Conservation (phyloP, 1,140 invertebrate species). For the Chironomus striatipennis region DNA sequence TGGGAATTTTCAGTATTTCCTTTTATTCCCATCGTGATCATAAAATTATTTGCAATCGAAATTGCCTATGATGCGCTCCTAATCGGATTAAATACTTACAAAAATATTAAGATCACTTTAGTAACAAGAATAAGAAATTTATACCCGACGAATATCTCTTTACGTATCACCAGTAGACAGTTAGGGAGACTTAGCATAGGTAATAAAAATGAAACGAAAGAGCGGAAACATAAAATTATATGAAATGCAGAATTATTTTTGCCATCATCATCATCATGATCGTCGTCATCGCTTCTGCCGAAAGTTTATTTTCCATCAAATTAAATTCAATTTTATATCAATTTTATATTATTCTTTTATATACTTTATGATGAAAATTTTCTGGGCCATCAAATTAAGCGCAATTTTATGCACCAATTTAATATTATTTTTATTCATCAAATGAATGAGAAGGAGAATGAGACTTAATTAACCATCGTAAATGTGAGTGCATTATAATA, state of each 20-base stretch:
- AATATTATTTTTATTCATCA: constrained; percentile 5
- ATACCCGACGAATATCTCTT: neutral
- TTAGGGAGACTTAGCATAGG: neutral
- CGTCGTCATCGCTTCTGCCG: neutral
- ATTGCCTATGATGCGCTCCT: neutral
- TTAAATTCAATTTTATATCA: constrained; percentile 12
- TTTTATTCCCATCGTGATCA: too few species aligned
- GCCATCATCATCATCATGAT: constrained; percentile 3
- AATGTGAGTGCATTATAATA: constrained; percentile 14
- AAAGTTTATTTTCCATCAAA: constrained; percentile 14
- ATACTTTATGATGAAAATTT: neutral
- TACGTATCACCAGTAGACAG: neutral
- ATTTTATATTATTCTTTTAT: constrained; percentile 3
- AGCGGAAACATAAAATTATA: constrained; percentile 14
- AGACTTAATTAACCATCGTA: constrained; percentile 13
- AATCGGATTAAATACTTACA: constrained; percentile 22
- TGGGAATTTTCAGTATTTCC: too few species aligned
- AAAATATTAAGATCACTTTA: neutral
- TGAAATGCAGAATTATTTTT: neutral
- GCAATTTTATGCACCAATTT: constrained; percentile 13
- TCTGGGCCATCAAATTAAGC: constrained; percentile 11
- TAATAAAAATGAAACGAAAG: neutral
- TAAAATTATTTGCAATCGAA: neutral
- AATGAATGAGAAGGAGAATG: neutral
- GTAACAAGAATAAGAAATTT: neutral